These are phyloP conservation scores for Amiota minor DNA, from an alignment of 2,888 invertebrate species.

Conservation along the genomic window DNA sequence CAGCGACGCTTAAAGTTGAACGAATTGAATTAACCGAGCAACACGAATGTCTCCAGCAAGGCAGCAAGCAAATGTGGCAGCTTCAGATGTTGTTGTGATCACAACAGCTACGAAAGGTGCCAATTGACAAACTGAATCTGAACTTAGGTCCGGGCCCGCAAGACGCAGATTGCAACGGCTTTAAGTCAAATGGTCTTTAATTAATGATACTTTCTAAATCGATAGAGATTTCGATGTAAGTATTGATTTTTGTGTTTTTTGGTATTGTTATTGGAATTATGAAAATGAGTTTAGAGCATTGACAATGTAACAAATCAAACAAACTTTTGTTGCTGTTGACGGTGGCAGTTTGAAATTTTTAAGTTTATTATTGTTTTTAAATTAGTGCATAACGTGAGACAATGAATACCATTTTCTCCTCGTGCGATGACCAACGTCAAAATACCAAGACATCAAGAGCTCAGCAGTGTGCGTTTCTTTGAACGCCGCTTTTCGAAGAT, in stretches of 20 bases:
- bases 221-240: not conserved
- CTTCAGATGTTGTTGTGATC: not conserved
- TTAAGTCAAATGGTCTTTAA: not conserved
- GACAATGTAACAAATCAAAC: not conserved
- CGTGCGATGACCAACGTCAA: not conserved
- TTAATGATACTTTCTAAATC: constrained; percentile 22
- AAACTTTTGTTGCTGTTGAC: not conserved
- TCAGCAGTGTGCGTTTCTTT: not conserved
- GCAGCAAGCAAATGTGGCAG: not conserved
- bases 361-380: constrained; percentile 16
- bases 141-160: too few relatives aligned
- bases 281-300: constrained; percentile 3
- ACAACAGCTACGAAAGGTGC: not conserved
- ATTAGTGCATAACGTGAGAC: constrained; percentile 1
- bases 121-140: too few relatives aligned
- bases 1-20: not conserved
- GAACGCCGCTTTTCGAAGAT: not conserved
- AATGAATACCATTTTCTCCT: constrained; percentile 15
- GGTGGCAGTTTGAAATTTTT: not conserved
- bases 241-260: not conserved
- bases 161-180: too few relatives aligned
- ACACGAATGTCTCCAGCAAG: not conserved
- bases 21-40: not conserved
- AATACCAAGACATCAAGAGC: not conserved
- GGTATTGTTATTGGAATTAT: constrained; percentile 1